Base-by-base conservation (phyloP, 2,113 vertebrate species). In the Edolisoma coerulescens region DNA sequence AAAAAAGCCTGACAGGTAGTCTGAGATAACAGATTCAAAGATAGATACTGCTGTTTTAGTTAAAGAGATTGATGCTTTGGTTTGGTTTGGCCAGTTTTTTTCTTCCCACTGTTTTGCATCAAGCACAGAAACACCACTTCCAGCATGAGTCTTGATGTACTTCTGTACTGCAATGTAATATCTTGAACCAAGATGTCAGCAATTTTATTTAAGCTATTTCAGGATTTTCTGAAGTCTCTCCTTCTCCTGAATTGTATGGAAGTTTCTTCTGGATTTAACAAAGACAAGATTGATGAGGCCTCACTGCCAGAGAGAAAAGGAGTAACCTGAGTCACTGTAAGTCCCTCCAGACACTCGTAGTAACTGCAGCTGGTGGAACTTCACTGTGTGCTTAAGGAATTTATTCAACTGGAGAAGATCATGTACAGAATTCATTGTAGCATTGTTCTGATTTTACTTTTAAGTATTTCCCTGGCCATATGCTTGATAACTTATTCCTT, bases 1-100 rank as follows among this genome's bases (percentile, higher is more conserved):
- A 56, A 35, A 71, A 92, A 76, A 88, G 47, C 76, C 81, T 82
- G 83, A 73, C 35, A 90, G 54, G 32, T 85, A 45, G 18, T 37
- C 67, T 60, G 87, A 89, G 84, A 45, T 93, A 92, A 86, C 41
- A 89, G 87, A 89, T 65, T 94, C 82, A 74, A 71, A 93, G 69
- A 64, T 65, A 47, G 54, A 88, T 93, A 49, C 26, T 76, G 91
- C 54, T 59, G 42, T 42, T 84, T 60, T 86, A 61, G 53, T 30
- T 56, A 39, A 69, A 90, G 69, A 80, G 76, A 49, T 22, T 68
- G 84, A 82, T 61, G 47, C 63, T 54, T 81, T 60, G 15, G 35
- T 87, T 63, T 80, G 71, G 78, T 87, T 59, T 74, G 78, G 81
- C 33, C 57, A 44, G 45, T 76, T 73, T 77, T 60, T 59, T 57